Evolutionary conservation across 1,140 invertebrate species (phyloP), one percentile per base, ranked within the genome.

Genomic region (Aleiodes sp.): DNA sequence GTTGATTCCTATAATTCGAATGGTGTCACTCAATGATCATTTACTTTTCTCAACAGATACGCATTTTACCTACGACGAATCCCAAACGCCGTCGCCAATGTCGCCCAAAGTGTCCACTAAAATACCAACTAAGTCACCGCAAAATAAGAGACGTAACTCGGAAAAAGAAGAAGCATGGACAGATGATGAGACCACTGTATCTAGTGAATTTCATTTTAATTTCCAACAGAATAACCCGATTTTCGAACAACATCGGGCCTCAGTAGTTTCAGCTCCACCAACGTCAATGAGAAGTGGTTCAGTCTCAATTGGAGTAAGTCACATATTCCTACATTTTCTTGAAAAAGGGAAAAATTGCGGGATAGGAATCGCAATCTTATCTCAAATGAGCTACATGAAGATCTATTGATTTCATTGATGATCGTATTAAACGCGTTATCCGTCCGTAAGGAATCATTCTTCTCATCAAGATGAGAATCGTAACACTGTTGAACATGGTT

Each of bases 31-130:
- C 19, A 1, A 31, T 21, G 10, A 52, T 43, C 31, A 56, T 65
- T 8, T 66, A 69, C 52, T 72, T 35, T 3, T 21, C 64, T 29
- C 29, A 61, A 57, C 63, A 83, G 79, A 77, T 10, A 66, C 71
- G n/a, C 80, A 79, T 59, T 80, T 82, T 26, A 74, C 61, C 0
- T 83, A 81, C 16, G 78, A 80, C 4, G 74, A 82, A 9, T 31
- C 65, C 6, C 57, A 46, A 12, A 37, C 71, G 0, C 57, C 63
- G n/a, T 74, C 77, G 0, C 64, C 71, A 12, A 78, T 75, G 60
- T 52, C 69, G 41, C 6, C 10, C 7, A 78, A 74, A 35, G 73
- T 4, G 61, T 26, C 0, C 65, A 41, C 1, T 16, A 57, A 9
- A 68, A 71, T n/a, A 41, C 56, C 57, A 21, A 61, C 41, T 26